phyloP scores from a whole-genome alignment of 2,888 invertebrate species.

The Morinoia aosen region DNA sequence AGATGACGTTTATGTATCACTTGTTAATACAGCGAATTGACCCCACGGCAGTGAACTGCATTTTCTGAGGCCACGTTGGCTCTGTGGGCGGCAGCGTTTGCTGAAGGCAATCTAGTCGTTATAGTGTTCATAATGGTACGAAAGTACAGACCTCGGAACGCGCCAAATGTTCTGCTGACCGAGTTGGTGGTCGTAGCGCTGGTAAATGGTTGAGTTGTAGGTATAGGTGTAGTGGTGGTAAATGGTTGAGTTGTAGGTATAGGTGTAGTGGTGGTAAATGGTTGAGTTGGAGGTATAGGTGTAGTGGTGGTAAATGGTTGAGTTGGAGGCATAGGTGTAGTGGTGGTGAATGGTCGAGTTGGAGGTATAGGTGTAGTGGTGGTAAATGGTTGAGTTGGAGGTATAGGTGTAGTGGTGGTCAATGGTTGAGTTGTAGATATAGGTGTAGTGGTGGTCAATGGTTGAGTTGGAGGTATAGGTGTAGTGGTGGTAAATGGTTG shows the following conservation, averaged over 20 bases:
- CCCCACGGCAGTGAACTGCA: background rate
- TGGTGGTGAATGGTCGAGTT: too few relatives aligned
- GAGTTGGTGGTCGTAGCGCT: background rate
- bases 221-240: background rate
- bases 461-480: too few relatives aligned
- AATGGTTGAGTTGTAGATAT: too few relatives aligned
- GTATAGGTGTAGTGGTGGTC: too few relatives aligned
- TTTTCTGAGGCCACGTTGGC: background rate
- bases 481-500: too few relatives aligned
- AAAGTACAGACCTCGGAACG: background rate
- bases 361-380: too few relatives aligned
- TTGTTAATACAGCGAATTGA: background rate
- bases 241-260: background rate
- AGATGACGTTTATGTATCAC: conserved; percentile 1
- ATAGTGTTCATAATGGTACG: background rate
- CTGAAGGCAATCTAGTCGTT: conserved; percentile 8
- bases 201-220: background rate
- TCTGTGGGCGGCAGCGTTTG: background rate
- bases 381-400: too few relatives aligned
- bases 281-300: background rate
- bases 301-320: too few relatives aligned
- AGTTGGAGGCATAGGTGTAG: too few relatives aligned
- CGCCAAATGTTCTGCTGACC: background rate
- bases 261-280: background rate
- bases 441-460: too few relatives aligned